A percentile compares a stretch with the other conserved stretches of the same genome.
These are phyloP conservation scores for Aethes cnicana DNA, from an alignment of 2,888 invertebrate species.

Conservation along the genomic window DNA sequence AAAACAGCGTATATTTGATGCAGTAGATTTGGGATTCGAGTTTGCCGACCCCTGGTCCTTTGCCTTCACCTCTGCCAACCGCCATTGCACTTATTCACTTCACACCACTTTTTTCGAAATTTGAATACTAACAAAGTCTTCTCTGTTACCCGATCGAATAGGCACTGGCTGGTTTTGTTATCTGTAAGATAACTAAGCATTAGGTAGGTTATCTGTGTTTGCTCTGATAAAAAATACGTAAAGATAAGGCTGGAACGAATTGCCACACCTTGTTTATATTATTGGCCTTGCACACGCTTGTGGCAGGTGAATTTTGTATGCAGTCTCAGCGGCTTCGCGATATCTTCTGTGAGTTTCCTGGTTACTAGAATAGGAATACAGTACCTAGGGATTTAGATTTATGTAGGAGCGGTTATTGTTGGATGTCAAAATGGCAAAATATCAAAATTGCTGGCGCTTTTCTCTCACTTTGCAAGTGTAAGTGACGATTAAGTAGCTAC, in stretches of 20 bases:
- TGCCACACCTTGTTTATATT: slow-evolving; percentile 71
- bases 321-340: slow-evolving; percentile 9
- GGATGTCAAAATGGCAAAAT: neutral
- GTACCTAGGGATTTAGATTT: slow-evolving; percentile 3
- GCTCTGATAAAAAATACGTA: slow-evolving; percentile 67
- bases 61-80: slow-evolving; percentile 76
- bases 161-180: slow-evolving; percentile 57
- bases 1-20: slow-evolving; percentile 91
- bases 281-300: slow-evolving; percentile 27
- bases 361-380: slow-evolving; percentile 11
- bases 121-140: slow-evolving; percentile 46
- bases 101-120: slow-evolving; percentile 37
- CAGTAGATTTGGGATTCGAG: slow-evolving; percentile 90
- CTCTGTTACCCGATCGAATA: slow-evolving; percentile 52
- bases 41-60: slow-evolving; percentile 79
- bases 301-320: slow-evolving; percentile 20
- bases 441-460: too few relatives aligned
- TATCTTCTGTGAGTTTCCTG: slow-evolving; percentile 14
- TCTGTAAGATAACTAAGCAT: slow-evolving; percentile 63
- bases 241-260: slow-evolving; percentile 60
- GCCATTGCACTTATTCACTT: slow-evolving; percentile 75
- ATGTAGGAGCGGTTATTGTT: neutral
- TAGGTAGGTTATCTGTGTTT: slow-evolving; percentile 76
- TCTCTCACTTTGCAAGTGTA: too few relatives aligned
- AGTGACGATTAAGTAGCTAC: too few relatives aligned